Evolutionary conservation across 1,140 invertebrate genomes (phyloP).

Genomic region (Habropoda laboriosa): DNA sequence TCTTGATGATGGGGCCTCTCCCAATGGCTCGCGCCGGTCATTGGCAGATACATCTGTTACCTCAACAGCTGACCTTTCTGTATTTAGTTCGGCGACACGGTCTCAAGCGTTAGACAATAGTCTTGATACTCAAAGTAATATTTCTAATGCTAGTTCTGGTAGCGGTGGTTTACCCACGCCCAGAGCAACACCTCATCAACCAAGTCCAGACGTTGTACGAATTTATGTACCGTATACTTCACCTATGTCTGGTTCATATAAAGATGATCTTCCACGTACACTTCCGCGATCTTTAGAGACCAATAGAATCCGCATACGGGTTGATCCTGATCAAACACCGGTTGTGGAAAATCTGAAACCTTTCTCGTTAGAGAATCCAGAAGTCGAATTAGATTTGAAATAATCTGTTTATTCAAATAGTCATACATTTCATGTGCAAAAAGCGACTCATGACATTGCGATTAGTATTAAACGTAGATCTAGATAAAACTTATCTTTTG

Average conservation of each 20-base stretch:
- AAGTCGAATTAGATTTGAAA: constrained; percentile 81
- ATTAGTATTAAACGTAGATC: constrained; percentile 28
- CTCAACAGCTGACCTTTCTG: constrained; percentile 90
- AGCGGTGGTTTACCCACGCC: constrained; percentile 86
- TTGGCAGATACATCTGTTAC: constrained; percentile 92
- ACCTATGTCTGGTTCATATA: constrained; percentile 81
- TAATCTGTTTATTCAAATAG: constrained; percentile 63
- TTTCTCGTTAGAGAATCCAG: constrained; percentile 83
- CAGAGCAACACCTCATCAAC: constrained; percentile 84
- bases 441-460: constrained; percentile 23
- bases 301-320: constrained; percentile 86
- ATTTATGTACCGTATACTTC: constrained; percentile 89
- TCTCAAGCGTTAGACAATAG: constrained; percentile 89
- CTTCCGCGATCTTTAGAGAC: constrained; percentile 81
- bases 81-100: constrained; percentile 88
- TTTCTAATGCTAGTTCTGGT: constrained; percentile 85
- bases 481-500: constrained; percentile 4
- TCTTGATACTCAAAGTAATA: constrained; percentile 88
- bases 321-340: constrained; percentile 86
- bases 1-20: constrained; percentile 86
- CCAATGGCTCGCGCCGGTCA: constrained; percentile 87
- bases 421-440: neutral
- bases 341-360: constrained; percentile 86
- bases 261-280: constrained; percentile 82
- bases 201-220: constrained; percentile 87